Base-by-base conservation (phyloP, 2,797 vertebrate genomes). In the Amphiprion clarkii region DNA sequence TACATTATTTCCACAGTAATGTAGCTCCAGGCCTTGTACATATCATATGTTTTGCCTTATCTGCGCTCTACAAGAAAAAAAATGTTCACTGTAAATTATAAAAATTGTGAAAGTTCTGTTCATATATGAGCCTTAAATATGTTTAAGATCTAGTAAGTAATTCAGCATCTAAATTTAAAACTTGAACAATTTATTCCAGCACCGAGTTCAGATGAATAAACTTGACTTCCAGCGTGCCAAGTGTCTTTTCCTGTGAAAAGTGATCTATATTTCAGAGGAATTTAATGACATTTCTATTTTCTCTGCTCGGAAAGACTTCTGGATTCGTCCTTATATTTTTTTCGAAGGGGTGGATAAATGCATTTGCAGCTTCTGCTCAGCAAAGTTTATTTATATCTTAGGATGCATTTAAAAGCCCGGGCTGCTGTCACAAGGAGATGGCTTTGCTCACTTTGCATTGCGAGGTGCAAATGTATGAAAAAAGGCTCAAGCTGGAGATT, bases 381-480 rank as follows among this genome's bases (percentile, higher is more conserved):
- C 79, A 74, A 89, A 83, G 84, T 92, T 88, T 95, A 95, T 95
- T 94, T 94, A 93, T 94, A 94, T 93, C 88, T 86, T 66, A 71
- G 90, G 74, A 86, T 88, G 88, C 75, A 59, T 93, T 90, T 91
- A 89, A 88, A 92, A 92, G 88, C 87, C 79, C 27, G 0, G 76
- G 78, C 75, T 87, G 83, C 88, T 92, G 87, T 93, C 91, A 93
- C 74, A 19, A 57, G 59, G 76, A 46, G 91, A 91, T 76, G 83
- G 86, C 82, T 87, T 70, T 63, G 88, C 90, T 90, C 90, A 84
- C 93, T 93, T 92, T 89, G 71, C 87, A 86, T 86, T 72, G 84
- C 12, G 81, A 95, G 94, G 95, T 95, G 95, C 93, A 95, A 95
- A 95, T 95, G 95, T 94, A 94, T 93, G 90, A 92, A 90, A 93